A percentile compares a stretch with the other conserved stretches of the same genome.
Evolutionary conservation across 2,888 invertebrate genomes (phyloP).

Genomic region (Pseudanteris insignis): DNA sequence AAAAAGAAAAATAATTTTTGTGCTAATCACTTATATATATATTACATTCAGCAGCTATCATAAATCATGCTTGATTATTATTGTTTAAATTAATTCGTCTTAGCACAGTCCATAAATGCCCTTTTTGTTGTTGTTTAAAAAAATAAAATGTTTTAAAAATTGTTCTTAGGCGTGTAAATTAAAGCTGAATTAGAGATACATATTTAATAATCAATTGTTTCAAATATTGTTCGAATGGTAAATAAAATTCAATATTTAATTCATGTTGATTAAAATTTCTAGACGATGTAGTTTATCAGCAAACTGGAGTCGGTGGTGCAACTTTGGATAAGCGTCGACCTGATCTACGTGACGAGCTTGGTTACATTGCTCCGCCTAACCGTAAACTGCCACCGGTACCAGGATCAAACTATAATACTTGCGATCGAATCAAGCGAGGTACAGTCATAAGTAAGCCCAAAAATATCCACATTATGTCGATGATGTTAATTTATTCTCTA

Average conservation of each 20-base stretch:
- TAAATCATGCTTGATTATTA: no score
- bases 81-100: no score
- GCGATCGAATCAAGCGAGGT: constrained; percentile 93
- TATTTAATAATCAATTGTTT: no score
- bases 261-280: constrained; percentile 48
- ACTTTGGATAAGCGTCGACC: constrained; percentile 86
- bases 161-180: no score
- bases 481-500: constrained; percentile 43
- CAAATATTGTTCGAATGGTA: no score
- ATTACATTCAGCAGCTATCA: no score
- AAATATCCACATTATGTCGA: constrained; percentile 59
- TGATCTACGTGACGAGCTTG: constrained; percentile 85
- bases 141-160: no score
- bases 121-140: no score
- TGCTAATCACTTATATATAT: no score
- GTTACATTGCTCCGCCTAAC: constrained; percentile 93
- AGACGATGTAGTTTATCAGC: constrained; percentile 94
- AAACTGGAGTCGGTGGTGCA: constrained; percentile 76
- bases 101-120: no score
- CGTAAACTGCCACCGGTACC: constrained; percentile 91
- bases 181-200: no score
- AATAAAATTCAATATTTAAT: background rate
- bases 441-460: constrained; percentile 87
- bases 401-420: constrained; percentile 90
- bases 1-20: no score